Percentiles rank a stretch among this genome's conserved stretches.
These are phyloP conservation scores for Endotricha flammealis DNA, from an alignment of 2,888 invertebrate species.

Conservation along the genomic window DNA sequence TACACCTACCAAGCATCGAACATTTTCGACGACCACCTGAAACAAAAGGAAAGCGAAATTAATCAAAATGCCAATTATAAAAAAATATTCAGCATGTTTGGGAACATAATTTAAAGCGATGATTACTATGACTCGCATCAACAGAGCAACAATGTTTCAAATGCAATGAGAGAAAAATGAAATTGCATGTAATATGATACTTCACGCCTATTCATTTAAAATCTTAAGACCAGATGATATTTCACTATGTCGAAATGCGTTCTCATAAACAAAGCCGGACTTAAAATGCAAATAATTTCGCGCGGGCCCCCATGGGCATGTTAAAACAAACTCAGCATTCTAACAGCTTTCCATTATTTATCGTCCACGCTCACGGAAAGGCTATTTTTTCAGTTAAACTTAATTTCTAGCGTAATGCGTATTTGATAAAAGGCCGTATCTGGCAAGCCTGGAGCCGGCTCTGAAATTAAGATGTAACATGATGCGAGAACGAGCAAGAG, in stretches of 20 bases:
- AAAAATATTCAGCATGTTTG: slow-evolving; percentile 39
- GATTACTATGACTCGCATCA: slow-evolving; percentile 16
- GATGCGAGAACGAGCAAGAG: slow-evolving; percentile 80
- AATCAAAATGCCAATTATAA: slow-evolving; percentile 73
- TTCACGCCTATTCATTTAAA: slow-evolving; percentile 5
- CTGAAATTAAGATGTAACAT: slow-evolving; percentile 80
- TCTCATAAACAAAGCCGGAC: slow-evolving; percentile 59
- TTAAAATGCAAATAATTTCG: slow-evolving; percentile 70
- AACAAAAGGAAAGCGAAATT: slow-evolving; percentile 79
- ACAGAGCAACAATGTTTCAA: background rate
- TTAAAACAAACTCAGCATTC: slow-evolving; percentile 70
- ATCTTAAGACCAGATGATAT: slow-evolving; percentile 27
- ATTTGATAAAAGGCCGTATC: slow-evolving; percentile 77
- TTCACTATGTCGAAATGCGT: slow-evolving; percentile 48
- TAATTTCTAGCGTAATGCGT: slow-evolving; percentile 75
- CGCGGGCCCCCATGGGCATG: slow-evolving; percentile 65
- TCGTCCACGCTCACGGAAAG: slow-evolving; percentile 62
- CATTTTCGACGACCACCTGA: slow-evolving; percentile 69
- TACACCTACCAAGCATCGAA: slow-evolving; percentile 64
- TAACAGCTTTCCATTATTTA: slow-evolving; percentile 72
- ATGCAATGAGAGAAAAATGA: background rate
- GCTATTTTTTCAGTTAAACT: slow-evolving; percentile 56
- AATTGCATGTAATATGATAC: slow-evolving; percentile 1
- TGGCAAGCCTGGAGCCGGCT: slow-evolving; percentile 72
- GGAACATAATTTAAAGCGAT: slow-evolving; percentile 23